Conservation (phyloP, 2,797 vertebrate genomes). For the Thunnus albacares region DNA sequence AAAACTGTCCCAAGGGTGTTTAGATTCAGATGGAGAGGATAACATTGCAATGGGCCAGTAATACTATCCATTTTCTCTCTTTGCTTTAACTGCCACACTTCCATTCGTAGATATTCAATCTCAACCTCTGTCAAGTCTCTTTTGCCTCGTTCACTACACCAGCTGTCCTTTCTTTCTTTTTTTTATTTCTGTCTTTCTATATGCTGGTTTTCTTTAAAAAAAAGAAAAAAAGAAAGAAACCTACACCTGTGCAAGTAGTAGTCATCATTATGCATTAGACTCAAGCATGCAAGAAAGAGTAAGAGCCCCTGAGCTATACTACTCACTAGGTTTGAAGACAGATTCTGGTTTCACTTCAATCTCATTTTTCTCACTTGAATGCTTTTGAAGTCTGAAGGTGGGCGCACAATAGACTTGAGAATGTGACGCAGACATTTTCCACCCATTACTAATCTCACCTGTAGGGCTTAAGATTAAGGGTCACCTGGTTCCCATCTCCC, state of each 20-base stretch:
- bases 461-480: slow-evolving; percentile 49
- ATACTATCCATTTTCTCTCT: slow-evolving; percentile 14
- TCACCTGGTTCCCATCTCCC: slow-evolving; percentile 56
- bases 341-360: slow-evolving; percentile 67
- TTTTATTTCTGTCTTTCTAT: background rate
- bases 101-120: slow-evolving; percentile 14
- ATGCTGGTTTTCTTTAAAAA: background rate
- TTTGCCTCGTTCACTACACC: slow-evolving; percentile 11
- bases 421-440: slow-evolving; percentile 52
- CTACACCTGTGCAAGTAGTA: slow-evolving; percentile 51
- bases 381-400: slow-evolving; percentile 61
- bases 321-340: slow-evolving; percentile 40
- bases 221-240: background rate
- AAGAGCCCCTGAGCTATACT: slow-evolving; percentile 49
- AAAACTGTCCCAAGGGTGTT: slow-evolving; percentile 70
- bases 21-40: slow-evolving; percentile 49
- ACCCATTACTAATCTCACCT: slow-evolving; percentile 72
- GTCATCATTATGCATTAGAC: slow-evolving; percentile 41
- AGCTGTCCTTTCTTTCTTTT: slow-evolving; percentile 1
- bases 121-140: background rate
- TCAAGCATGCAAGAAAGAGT: slow-evolving; percentile 42
- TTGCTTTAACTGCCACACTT: slow-evolving; percentile 1
- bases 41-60: slow-evolving; percentile 23
- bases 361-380: slow-evolving; percentile 62
- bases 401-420: slow-evolving; percentile 63